Evolutionary conservation across 2,113 vertebrate genomes (phyloP).

Genomic region (Zosterops pallidus): DNA sequence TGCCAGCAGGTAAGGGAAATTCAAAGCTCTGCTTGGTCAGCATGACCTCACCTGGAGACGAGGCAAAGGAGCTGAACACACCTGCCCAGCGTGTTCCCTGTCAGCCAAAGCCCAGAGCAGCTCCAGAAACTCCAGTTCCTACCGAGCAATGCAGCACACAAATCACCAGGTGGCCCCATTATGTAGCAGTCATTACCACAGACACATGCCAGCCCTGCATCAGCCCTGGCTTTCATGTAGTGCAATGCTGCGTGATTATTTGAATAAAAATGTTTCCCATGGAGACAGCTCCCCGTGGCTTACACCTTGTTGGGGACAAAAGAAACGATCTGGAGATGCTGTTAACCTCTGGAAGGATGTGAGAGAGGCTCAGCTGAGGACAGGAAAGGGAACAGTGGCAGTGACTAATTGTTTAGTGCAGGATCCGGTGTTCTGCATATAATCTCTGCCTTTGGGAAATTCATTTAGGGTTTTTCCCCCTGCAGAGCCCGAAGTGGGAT

Average conservation of each 20-base stretch:
- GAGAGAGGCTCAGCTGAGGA: neutral
- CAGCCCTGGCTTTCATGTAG: neutral
- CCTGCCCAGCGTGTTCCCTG: conserved; percentile 2
- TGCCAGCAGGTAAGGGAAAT: neutral
- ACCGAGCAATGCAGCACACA: conserved; percentile 36
- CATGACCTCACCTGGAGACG: neutral
- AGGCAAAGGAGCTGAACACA: neutral
- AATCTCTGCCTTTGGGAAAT: neutral
- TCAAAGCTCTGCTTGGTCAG: neutral
- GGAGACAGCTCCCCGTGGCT: neutral
- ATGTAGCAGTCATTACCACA: conserved; percentile 41
- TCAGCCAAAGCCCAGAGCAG: neutral
- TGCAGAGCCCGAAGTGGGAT: neutral
- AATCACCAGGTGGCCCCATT: conserved; percentile 57
- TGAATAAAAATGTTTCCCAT: neutral
- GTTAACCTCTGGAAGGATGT: neutral
- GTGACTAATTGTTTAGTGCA: neutral
- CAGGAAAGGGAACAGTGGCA: neutral
- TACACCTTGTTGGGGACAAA: conserved; percentile 41
- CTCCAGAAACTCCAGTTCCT: neutral
- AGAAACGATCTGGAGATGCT: neutral
- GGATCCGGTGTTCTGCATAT: neutral
- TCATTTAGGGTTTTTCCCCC: neutral
- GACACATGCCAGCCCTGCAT: conserved; percentile 22
- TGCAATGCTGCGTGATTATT: neutral